phyloP scores from a whole-genome alignment of 2,888 invertebrate species.

The Dicycla oo region DNA sequence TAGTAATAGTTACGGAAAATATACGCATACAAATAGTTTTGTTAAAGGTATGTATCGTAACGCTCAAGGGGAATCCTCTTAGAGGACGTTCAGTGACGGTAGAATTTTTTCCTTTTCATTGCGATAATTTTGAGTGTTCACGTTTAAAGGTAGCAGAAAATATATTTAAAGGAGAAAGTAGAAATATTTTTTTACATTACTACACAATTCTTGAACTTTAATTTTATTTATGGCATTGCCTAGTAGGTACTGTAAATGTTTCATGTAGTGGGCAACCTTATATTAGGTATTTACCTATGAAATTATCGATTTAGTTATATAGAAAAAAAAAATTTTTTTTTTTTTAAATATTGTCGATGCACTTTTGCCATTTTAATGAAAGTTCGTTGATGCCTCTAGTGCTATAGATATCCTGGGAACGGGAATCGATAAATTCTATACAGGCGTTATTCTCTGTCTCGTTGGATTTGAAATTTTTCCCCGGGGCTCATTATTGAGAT shows the following conservation, averaged over 20 bases:
- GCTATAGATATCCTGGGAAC: no score
- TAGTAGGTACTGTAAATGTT: not conserved
- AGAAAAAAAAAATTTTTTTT: no score
- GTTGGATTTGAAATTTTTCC: no score
- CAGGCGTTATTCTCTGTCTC: no score
- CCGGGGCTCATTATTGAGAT: no score
- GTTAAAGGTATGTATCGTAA: constrained; percentile 24
- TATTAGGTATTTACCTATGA: no score
- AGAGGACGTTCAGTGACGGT: constrained; percentile 20
- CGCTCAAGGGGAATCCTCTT: constrained; percentile 26
- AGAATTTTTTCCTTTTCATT: constrained; percentile 29
- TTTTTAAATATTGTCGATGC: no score
- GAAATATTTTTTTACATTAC: not conserved
- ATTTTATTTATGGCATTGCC: not conserved
- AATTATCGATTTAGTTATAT: no score
- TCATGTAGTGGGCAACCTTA: no score
- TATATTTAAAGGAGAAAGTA: not conserved
- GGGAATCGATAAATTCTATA: no score
- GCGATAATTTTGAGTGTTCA: constrained; percentile 26
- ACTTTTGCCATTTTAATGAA: no score
- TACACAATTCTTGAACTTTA: not conserved
- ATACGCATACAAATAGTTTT: constrained; percentile 31
- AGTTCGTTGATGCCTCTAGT: no score
- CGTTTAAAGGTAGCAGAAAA: constrained; percentile 15
- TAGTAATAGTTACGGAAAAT: constrained; percentile 25